phyloP scores from a whole-genome alignment of 2,888 invertebrate species.

The Scaptomyza reducta region DNA sequence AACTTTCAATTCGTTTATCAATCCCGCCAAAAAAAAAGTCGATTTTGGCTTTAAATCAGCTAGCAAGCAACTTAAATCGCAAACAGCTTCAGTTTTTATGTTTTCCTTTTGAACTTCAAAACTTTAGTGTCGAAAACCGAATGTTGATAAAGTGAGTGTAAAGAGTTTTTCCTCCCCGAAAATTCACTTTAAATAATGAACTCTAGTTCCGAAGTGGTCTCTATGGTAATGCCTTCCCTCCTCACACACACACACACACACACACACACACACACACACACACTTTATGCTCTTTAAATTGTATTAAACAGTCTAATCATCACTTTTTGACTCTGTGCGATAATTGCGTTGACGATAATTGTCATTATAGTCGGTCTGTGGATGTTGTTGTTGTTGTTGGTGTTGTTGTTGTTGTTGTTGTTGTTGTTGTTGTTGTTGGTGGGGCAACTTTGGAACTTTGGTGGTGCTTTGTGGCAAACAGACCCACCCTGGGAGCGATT shows the following conservation, averaged over 20 bases:
- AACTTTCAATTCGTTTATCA: conserved; percentile 15
- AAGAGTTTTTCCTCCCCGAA: no score
- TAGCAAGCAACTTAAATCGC: no score
- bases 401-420: no score
- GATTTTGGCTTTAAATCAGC: not conserved
- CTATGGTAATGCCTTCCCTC: not conserved
- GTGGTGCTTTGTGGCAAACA: conserved; percentile 1
- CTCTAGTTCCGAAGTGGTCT: not conserved
- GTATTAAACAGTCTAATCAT: conserved; percentile 41
- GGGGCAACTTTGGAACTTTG: conserved; percentile 5
- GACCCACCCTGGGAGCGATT: no score
- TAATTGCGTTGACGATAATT: conserved; percentile 54
- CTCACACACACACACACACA: not conserved
- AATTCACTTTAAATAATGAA: conserved; percentile 5
- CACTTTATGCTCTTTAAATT: conserved; percentile 15
- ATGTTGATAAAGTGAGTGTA: no score
- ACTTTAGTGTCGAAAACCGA: no score
- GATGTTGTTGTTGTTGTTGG: not conserved
- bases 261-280: not conserved
- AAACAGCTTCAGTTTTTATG: no score
- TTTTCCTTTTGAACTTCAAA: no score
- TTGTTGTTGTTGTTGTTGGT: not conserved
- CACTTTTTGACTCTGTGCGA: conserved; percentile 22
- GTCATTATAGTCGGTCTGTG: conserved; percentile 31
- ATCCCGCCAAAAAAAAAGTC: conserved; percentile 1